Conservation (phyloP, 2,888 invertebrate species). For the Tethea ocularis region DNA sequence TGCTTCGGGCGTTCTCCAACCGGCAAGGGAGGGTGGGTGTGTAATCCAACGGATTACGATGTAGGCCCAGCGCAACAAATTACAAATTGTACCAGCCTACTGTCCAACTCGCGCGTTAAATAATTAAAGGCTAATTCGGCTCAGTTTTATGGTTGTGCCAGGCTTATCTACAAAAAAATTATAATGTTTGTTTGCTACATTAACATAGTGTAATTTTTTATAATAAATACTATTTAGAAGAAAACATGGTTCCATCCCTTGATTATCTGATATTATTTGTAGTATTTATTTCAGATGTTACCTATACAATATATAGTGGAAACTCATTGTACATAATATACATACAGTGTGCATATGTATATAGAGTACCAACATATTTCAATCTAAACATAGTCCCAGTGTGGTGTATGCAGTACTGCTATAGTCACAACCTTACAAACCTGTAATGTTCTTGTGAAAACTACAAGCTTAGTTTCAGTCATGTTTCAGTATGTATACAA, state of each 20-base stretch:
- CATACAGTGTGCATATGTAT: too few relatives aligned
- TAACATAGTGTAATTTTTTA: too few relatives aligned
- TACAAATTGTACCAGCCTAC: neutral
- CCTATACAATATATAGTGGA: too few relatives aligned
- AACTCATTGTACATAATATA: too few relatives aligned
- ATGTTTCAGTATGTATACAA: too few relatives aligned
- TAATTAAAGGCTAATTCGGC: conserved; percentile 12
- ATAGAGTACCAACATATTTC: too few relatives aligned
- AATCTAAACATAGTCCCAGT: too few relatives aligned
- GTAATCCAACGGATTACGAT: conserved; percentile 35
- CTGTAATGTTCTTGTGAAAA: neutral
- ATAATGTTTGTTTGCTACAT: neutral
- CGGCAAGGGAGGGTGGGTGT: conserved; percentile 14
- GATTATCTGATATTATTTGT: neutral
- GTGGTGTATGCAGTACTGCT: too few relatives aligned
- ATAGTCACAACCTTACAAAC: neutral
- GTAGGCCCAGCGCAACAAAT: conserved; percentile 20
- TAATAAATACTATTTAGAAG: too few relatives aligned
- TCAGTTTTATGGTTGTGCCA: neutral
- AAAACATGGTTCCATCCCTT: too few relatives aligned
- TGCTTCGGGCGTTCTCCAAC: conserved; percentile 11
- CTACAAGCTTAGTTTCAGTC: neutral
- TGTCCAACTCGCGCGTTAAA: conserved; percentile 2
- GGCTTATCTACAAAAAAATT: neutral
- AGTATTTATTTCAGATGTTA: neutral